phyloP scores from a whole-genome alignment of 2,113 vertebrate genomes.

The Osmerus mordax region DNA sequence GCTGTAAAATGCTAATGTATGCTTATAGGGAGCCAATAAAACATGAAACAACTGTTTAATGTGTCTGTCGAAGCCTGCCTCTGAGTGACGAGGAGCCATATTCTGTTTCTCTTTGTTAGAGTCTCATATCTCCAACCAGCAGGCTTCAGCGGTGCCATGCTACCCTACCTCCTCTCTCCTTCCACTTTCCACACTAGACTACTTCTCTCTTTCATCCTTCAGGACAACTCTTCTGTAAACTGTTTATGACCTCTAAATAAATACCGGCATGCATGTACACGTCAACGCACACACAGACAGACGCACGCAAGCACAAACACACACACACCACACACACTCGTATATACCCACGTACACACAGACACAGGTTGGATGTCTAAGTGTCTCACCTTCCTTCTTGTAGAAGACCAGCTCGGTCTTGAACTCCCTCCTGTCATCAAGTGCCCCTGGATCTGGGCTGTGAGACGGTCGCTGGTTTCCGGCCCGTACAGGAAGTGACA shows the following conservation, averaged over 20 bases:
- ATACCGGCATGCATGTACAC: not conserved
- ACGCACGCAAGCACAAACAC: not conserved
- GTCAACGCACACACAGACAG: not conserved
- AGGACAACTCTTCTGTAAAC: too few species aligned
- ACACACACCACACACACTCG: not conserved
- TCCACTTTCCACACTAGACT: not conserved
- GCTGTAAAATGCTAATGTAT: conserved; percentile 1
- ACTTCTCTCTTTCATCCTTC: too few species aligned
- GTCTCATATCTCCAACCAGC: too few species aligned
- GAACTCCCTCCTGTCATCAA: conserved; percentile 77
- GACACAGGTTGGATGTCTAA: not conserved
- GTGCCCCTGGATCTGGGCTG: conserved; percentile 74
- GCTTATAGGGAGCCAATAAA: too few species aligned
- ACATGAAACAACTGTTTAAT: not conserved
- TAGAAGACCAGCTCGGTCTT: conserved; percentile 80
- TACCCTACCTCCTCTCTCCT: too few species aligned
- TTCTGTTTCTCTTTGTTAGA: too few species aligned
- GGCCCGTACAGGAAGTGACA: conserved; percentile 80
- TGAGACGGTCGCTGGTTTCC: conserved; percentile 74
- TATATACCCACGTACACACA: not conserved
- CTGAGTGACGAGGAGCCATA: too few species aligned
- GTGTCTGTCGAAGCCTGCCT: too few species aligned
- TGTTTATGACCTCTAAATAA: not conserved
- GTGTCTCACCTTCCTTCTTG: conserved; percentile 76
- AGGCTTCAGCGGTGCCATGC: too few species aligned